Evolutionary conservation across 2,888 invertebrate species (phyloP).

Genomic region (Lordiphosa andalusiaca): DNA sequence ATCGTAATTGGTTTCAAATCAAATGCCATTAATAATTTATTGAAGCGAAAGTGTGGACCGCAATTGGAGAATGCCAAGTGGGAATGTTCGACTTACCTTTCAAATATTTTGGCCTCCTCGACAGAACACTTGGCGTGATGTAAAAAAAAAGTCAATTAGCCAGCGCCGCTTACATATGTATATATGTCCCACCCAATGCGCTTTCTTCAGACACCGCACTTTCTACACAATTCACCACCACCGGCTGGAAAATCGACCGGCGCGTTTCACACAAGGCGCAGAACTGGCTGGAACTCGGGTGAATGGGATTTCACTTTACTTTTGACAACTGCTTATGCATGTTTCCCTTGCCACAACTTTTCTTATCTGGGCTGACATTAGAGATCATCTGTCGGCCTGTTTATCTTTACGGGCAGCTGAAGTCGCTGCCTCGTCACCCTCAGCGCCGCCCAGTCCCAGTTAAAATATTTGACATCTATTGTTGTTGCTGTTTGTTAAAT

Average conservation of each 20-base stretch:
- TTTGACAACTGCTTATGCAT: conserved; percentile 11
- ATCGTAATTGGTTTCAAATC: conserved; percentile 48
- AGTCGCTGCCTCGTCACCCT: no score
- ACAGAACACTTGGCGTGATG: no score
- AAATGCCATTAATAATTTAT: conserved; percentile 34
- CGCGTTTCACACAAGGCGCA: conserved; percentile 32
- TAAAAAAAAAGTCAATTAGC: no score
- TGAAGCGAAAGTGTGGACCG: conserved; percentile 40
- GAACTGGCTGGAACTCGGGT: conserved; percentile 31
- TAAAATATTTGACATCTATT: conserved; percentile 31
- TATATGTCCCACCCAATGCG: no score
- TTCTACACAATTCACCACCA: conserved; percentile 7
- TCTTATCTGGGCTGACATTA: conserved; percentile 38
- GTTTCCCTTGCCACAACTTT: conserved; percentile 10
- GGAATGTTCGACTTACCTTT: neutral
- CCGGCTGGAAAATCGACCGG: conserved; percentile 37
- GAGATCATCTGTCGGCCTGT: conserved; percentile 34
- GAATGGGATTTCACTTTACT: conserved; percentile 30
- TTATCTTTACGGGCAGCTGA: conserved; percentile 31
- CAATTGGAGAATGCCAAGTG: conserved; percentile 35
- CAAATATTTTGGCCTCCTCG: no score
- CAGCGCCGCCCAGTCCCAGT: neutral
- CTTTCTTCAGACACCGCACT: no score
- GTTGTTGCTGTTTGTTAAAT: conserved; percentile 15
- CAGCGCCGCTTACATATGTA: no score